Base-by-base conservation (phyloP, 1,140 invertebrate genomes). In the Pogonomyrmex barbatus region DNA sequence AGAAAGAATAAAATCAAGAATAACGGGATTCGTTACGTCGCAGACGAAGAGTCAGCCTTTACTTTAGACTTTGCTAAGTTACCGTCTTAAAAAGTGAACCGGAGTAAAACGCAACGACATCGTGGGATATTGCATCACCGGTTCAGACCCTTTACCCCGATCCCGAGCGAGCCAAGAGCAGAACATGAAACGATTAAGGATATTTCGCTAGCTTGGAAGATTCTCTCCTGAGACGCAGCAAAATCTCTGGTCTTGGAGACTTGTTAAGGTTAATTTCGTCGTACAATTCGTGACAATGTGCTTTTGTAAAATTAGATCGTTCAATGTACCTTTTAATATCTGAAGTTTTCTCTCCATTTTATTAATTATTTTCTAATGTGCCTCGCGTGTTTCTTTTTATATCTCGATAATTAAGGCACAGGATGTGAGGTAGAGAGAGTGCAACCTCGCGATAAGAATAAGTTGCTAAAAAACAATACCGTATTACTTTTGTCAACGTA, bases 161-260 rank as follows among this genome's bases (percentile, higher is more conserved):
- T 58, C 70, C 54, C 70, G 42, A 42, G 45, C 68, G 81, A 84
- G 60, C 42, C 39, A 17, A 47, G 70, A 76, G 50, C 33, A 84
- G 81, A 76, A 84, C 81, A 76, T 39, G 81, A 45, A 68, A 63
- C 81, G 81, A 84, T 84, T 84, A 84, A 75, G 81, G 30, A 75
- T 30, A 76, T 84, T 63, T 76, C 81, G 70, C 67, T 73, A 39
- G 70, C 68, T 83, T 8, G 70, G 17, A 76, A 52, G 58, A 84
- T 62, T 60, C 58, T 56, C 78, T 70, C 65, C 14, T 24, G 39
- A 68, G 63, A 70, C 50, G 39, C 12, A n/a, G 52, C 52, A 42
- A 81, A 68, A 70, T 81, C 78, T 81, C 78, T 56, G 50, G 63
- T 42, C 39, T 24, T 24, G 47, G 65, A 70, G 78, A 81, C 63